Percentiles rank a stretch among this genome's conserved stretches.
phyloP scores from a whole-genome alignment of 2,797 vertebrate genomes.

The Alosa sapidissima region DNA sequence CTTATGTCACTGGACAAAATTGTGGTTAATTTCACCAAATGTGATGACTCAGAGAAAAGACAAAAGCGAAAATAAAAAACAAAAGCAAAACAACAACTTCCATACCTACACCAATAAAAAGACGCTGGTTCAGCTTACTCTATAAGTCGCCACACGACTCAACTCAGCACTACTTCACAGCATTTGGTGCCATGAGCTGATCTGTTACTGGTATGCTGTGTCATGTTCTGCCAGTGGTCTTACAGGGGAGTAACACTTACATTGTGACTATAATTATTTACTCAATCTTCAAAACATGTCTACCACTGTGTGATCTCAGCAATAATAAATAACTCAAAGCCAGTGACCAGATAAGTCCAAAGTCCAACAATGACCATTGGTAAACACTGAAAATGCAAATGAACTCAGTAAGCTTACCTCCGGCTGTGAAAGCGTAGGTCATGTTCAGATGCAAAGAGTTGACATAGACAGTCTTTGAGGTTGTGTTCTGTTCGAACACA shows the following conservation, averaged over 20 bases:
- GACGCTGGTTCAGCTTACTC: background rate
- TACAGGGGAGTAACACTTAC: background rate
- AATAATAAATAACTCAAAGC: background rate
- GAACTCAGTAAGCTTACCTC: slow-evolving; percentile 51
- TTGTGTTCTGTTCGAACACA: background rate
- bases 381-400: slow-evolving; percentile 11
- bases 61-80: background rate
- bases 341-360: background rate
- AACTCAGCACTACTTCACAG: too few relatives aligned
- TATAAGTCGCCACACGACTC: too few relatives aligned
- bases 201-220: background rate
- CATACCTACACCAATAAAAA: too few relatives aligned
- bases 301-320: background rate
- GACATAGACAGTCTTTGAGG: slow-evolving; percentile 53
- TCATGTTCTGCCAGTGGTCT: background rate
- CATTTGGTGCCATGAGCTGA: too few relatives aligned
- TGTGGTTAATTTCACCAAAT: background rate
- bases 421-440: slow-evolving; percentile 51
- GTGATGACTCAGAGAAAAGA: background rate
- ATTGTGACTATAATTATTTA: background rate
- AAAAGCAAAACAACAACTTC: background rate
- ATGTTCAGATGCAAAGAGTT: slow-evolving; percentile 52
- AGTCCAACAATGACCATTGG: background rate
- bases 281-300: background rate
- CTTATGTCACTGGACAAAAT: background rate